A percentile compares a stretch with the other conserved stretches of the same genome.
Evolutionary conservation across 1,140 invertebrate genomes (phyloP).

Genomic region (Drosophila rufa): DNA sequence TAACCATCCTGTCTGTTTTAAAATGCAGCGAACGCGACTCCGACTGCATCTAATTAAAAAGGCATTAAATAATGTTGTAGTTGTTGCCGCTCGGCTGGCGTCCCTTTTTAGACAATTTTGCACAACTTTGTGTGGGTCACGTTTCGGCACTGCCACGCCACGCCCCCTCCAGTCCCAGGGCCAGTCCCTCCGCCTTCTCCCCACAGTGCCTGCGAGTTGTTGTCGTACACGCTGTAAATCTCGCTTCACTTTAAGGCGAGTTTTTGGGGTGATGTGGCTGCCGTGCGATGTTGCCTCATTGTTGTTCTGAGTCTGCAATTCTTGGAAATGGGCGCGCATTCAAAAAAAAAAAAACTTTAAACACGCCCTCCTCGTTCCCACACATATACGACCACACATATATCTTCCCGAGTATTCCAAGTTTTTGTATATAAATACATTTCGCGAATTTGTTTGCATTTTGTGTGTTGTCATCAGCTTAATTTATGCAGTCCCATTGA

Average conservation of each 20-base stretch:
- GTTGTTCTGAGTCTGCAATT: conserved; percentile 57
- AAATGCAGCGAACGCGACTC: conserved; percentile 68
- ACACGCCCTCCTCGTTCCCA: conserved; percentile 46
- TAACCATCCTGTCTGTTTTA: conserved; percentile 39
- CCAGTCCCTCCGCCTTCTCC: neutral
- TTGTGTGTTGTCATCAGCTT: conserved; percentile 57
- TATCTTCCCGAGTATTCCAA: neutral
- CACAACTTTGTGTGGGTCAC: conserved; percentile 76
- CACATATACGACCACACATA: conserved; percentile 18
- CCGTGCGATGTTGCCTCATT: conserved; percentile 33
- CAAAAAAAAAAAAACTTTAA: conserved; percentile 40
- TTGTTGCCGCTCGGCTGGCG: conserved; percentile 29
- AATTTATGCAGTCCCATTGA: conserved; percentile 63
- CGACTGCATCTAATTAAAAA: conserved; percentile 80
- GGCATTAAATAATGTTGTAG: conserved; percentile 70
- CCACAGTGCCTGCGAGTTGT: conserved; percentile 71
- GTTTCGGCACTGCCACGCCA: conserved; percentile 58
- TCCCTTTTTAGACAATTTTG: conserved; percentile 64
- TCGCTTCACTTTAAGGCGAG: conserved; percentile 69
- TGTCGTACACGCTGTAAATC: conserved; percentile 80
- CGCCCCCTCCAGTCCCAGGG: neutral
- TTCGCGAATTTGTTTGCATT: conserved; percentile 56
- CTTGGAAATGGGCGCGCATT: conserved; percentile 75
- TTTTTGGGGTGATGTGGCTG: conserved; percentile 44
- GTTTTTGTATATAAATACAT: conserved; percentile 32